Conservation (phyloP, 2,888 invertebrate genomes). For the Amiota communis region DNA sequence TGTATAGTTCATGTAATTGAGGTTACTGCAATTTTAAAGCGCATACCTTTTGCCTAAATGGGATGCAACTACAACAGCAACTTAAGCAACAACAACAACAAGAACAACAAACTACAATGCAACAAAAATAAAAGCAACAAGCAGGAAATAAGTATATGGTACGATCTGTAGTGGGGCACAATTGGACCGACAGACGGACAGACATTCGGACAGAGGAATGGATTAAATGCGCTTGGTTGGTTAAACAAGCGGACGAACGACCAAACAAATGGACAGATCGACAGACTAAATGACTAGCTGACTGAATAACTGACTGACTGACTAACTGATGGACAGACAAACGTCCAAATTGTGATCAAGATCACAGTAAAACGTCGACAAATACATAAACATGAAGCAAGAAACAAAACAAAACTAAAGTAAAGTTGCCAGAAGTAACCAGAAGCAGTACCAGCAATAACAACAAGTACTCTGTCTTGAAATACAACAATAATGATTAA, state of each 20-base stretch:
- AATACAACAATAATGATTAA: neutral
- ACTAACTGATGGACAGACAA: constrained; percentile 55
- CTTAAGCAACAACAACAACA: constrained; percentile 36
- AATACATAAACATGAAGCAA: neutral
- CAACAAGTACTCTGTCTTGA: constrained; percentile 7
- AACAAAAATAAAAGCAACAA: constrained; percentile 18
- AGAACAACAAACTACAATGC: constrained; percentile 10
- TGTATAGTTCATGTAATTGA: constrained; percentile 59
- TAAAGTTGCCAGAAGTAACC: constrained; percentile 8
- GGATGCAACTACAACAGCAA: constrained; percentile 47
- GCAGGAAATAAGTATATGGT: constrained; percentile 34
- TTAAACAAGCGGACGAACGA: neutral
- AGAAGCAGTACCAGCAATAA: constrained; percentile 30
- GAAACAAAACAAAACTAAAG: neutral
- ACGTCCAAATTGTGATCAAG: constrained; percentile 66
- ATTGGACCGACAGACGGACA: neutral
- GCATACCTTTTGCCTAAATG: constrained; percentile 50
- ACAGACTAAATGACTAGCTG: constrained; percentile 43
- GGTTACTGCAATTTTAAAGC: constrained; percentile 63
- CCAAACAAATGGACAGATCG: constrained; percentile 20
- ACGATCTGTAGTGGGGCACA: constrained; percentile 24
- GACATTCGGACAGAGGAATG: constrained; percentile 8
- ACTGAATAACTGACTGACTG: constrained; percentile 48
- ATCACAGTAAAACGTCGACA: constrained; percentile 46
- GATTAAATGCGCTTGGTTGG: constrained; percentile 7